Percentiles rank a stretch among this genome's conserved stretches.
Conservation (phyloP, 2,113 vertebrate genomes). For the Laterallus jamaicensis region DNA sequence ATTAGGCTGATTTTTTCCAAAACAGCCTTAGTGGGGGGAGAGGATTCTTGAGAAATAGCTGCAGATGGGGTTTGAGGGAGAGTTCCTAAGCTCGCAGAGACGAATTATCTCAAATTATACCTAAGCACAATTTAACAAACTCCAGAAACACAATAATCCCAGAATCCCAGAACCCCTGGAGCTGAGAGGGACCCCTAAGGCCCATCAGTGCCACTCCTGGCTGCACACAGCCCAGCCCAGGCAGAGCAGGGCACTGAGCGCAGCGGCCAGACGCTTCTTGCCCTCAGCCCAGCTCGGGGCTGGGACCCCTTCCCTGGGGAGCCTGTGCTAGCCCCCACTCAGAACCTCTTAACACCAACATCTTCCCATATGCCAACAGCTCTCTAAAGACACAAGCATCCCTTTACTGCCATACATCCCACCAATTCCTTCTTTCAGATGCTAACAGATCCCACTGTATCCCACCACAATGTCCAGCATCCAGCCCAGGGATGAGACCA, state of each 20-base stretch:
- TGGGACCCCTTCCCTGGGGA: no score
- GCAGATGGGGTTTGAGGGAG: background rate
- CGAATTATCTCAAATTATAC: background rate
- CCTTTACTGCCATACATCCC: background rate
- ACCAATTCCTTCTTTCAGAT: background rate
- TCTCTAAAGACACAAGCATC: background rate
- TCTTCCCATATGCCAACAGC: background rate
- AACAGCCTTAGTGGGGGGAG: background rate
- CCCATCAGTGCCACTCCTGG: no score
- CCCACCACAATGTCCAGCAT: background rate
- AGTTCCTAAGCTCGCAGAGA: background rate
- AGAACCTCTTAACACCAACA: background rate
- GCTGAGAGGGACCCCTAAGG: no score
- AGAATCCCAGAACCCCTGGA: no score
- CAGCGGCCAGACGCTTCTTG: no score
- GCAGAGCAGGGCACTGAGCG: no score
- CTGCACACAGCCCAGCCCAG: no score
- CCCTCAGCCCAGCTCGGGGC: no score
- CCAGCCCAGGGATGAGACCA: background rate
- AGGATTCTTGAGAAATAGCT: background rate
- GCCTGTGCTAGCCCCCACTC: no score
- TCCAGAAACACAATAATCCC: background rate
- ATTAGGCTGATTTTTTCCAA: background rate
- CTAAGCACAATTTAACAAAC: background rate
- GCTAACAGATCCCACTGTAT: background rate